A percentile compares a stretch with the other conserved stretches of the same genome.
These are phyloP conservation scores for Homarus gammarus DNA, from an alignment of 2,888 invertebrate genomes.

Conservation along the genomic window DNA sequence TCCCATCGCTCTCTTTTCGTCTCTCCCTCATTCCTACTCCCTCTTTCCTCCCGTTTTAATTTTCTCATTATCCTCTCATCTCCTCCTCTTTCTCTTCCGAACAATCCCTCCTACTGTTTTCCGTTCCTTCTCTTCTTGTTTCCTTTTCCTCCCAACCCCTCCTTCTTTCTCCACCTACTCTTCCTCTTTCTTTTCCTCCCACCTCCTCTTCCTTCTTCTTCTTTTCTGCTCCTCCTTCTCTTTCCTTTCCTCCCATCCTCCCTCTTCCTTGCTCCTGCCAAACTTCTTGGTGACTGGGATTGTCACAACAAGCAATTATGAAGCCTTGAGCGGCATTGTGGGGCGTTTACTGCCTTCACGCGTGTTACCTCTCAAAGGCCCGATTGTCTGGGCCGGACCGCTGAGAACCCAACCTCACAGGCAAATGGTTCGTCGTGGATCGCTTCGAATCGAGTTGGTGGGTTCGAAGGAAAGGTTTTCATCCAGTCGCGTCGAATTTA, in stretches of 20 bases:
- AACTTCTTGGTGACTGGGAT: background rate
- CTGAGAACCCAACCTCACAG: background rate
- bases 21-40: no score
- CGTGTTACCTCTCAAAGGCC: background rate
- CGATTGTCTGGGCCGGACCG: background rate
- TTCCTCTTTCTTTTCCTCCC: background rate
- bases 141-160: background rate
- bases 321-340: slow-evolving; percentile 22
- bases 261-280: background rate
- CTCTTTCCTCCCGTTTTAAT: no score
- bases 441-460: no score
- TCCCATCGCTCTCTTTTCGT: no score
- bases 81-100: background rate
- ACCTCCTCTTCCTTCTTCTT: background rate
- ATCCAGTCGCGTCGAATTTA: no score
- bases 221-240: background rate
- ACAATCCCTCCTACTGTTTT: background rate
- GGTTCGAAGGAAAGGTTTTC: no score
- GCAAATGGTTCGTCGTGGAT: no score
- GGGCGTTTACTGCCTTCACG: slow-evolving; percentile 51
- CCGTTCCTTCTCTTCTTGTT: background rate
- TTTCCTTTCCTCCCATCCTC: background rate
- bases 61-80: no score
- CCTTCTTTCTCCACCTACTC: background rate
- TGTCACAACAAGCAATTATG: slow-evolving; percentile 61